Conservation (phyloP, 2,888 invertebrate genomes). For the Tenthredo mesomela region DNA sequence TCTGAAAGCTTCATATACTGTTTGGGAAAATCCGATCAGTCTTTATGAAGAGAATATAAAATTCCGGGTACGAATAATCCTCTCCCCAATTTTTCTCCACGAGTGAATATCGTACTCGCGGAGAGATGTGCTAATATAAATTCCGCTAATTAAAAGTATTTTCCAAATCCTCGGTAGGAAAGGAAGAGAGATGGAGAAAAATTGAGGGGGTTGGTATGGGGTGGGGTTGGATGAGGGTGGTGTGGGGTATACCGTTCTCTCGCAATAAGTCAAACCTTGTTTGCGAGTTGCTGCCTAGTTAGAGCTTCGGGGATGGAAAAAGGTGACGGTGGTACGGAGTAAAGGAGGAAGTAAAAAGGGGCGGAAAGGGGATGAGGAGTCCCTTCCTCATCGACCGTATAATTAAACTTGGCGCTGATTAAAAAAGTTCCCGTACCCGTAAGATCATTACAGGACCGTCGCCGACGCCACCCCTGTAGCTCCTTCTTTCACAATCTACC, state of each 20-base stretch:
- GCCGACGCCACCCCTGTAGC: slow-evolving; percentile 56
- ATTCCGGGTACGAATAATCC: neutral
- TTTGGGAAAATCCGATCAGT: neutral
- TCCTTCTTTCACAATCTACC: slow-evolving; percentile 51
- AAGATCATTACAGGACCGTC: slow-evolving; percentile 75
- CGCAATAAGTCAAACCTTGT: slow-evolving; percentile 77
- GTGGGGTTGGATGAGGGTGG: neutral
- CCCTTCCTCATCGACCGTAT: slow-evolving; percentile 76
- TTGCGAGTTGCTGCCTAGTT: slow-evolving; percentile 73
- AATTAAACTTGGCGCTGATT: slow-evolving; percentile 77
- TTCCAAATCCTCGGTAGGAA: slow-evolving; percentile 55
- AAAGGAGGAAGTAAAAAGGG: slow-evolving; percentile 58
- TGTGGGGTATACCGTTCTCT: slow-evolving; percentile 69
- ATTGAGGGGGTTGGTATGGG: slow-evolving; percentile 54
- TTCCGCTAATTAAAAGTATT: slow-evolving; percentile 52
- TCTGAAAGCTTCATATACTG: neutral
- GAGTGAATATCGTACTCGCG: neutral
- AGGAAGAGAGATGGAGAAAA: slow-evolving; percentile 50
- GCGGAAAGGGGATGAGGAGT: slow-evolving; percentile 61
- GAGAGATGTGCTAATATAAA: slow-evolving; percentile 28
- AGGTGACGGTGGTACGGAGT: slow-evolving; percentile 62
- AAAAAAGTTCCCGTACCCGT: slow-evolving; percentile 76
- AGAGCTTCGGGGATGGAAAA: slow-evolving; percentile 64
- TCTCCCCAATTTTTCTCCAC: neutral
- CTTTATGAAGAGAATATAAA: neutral